A percentile compares a stretch with the other conserved stretches of the same genome.
Conservation (phyloP, 2,888 invertebrate genomes). For the Lasius fuliginosus region DNA sequence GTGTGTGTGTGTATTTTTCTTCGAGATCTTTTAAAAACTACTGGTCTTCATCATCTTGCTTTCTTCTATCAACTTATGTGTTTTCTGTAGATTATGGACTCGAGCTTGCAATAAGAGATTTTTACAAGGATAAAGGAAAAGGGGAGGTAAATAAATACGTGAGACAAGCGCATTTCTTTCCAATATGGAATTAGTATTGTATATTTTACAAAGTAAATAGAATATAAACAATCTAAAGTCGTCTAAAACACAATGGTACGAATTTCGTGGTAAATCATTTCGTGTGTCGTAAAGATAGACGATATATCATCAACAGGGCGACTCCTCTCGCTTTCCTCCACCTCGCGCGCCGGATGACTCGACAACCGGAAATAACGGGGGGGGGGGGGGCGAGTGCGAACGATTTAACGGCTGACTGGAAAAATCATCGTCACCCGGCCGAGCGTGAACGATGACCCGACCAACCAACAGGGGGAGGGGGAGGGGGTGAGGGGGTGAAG, state of each 20-base stretch:
- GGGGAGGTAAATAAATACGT: conserved; percentile 17
- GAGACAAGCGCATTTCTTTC: conserved; percentile 59
- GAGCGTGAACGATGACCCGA: conserved; percentile 57
- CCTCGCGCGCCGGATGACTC: conserved; percentile 54
- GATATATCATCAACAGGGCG: conserved; percentile 83
- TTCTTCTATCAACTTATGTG: background rate
- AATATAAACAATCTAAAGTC: conserved; percentile 86
- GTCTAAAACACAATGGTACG: conserved; percentile 85
- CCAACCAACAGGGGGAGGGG: conserved; percentile 19
- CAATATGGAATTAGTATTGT: conserved; percentile 81
- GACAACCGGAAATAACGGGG: conserved; percentile 69
- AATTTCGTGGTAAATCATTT: conserved; percentile 82
- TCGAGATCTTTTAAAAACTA: background rate
- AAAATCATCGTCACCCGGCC: conserved; percentile 70
- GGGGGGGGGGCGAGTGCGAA: background rate
- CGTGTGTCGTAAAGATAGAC: conserved; percentile 81
- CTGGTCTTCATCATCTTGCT: too few relatives aligned
- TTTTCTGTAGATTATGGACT: background rate
- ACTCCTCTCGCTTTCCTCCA: conserved; percentile 64
- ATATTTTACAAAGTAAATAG: conserved; percentile 86
- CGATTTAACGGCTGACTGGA: conserved; percentile 47
- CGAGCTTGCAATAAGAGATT: background rate
- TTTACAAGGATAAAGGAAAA: background rate
- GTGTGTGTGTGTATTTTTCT: background rate
- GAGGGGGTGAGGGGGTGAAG: background rate